Conservation (phyloP, 2,797 vertebrate genomes). For the Psittacula echo region DNA sequence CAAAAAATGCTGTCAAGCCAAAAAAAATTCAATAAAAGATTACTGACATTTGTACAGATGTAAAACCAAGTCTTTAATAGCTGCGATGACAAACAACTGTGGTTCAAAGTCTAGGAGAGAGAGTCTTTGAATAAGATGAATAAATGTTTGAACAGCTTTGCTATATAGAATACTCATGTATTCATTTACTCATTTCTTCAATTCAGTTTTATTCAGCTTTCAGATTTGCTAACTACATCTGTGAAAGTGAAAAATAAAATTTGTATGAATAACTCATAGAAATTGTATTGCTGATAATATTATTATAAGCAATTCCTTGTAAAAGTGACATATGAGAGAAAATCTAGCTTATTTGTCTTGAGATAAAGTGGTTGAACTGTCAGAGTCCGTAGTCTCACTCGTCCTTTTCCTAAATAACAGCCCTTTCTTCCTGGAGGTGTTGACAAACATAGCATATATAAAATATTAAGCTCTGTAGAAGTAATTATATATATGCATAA, state of each 20-base stretch:
- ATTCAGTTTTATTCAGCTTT: neutral
- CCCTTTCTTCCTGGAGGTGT: neutral
- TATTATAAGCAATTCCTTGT: neutral
- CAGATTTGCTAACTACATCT: neutral
- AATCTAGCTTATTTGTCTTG: neutral
- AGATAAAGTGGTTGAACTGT: neutral
- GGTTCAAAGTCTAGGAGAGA: neutral
- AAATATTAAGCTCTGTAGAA: neutral
- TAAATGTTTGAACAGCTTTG: neutral
- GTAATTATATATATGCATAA: neutral
- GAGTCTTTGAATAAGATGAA: neutral
- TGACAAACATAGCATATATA: neutral
- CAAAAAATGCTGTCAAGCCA: neutral
- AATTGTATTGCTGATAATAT: neutral
- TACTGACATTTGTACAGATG: neutral
- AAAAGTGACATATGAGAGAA: neutral
- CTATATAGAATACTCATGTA: neutral
- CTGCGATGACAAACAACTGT: neutral
- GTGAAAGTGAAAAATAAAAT: neutral
- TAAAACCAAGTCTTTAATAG: neutral
- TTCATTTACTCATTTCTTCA: neutral
- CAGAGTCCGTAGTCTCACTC: neutral
- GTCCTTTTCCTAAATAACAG: neutral
- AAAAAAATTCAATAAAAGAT: neutral
- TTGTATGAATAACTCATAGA: neutral